phyloP scores from a whole-genome alignment of 1,140 invertebrate species.

The Panulirus ornatus region DNA sequence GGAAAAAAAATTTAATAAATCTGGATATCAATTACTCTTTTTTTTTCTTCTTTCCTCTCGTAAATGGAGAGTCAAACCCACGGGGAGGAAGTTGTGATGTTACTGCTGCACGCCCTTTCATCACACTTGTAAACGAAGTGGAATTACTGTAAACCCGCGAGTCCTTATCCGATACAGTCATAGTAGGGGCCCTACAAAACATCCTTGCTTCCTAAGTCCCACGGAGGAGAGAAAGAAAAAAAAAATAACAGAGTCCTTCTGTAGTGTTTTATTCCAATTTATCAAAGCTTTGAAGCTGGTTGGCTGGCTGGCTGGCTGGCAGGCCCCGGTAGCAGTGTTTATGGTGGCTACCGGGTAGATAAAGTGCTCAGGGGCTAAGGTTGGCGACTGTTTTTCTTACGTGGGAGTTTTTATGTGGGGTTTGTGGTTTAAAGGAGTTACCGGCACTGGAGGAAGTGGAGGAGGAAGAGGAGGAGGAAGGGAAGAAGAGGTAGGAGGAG shows the following conservation, averaged over 20 bases:
- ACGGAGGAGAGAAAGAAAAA: not conserved
- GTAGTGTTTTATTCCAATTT: constrained; percentile 16
- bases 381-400: not conserved
- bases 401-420: constrained; percentile 23
- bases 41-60: too few relatives aligned
- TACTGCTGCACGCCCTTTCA: too few relatives aligned
- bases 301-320: too few relatives aligned
- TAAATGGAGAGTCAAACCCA: too few relatives aligned
- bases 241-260: not conserved
- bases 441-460: not conserved
- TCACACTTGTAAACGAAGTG: too few relatives aligned
- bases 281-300: constrained; percentile 29
- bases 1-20: too few relatives aligned
- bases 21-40: too few relatives aligned
- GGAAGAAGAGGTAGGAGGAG: not conserved
- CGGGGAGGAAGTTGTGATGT: too few relatives aligned
- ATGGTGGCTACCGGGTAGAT: constrained; percentile 3
- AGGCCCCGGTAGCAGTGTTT: not conserved
- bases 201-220: not conserved
- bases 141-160: too few relatives aligned
- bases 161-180: not conserved
- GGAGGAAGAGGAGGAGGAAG: too few relatives aligned
- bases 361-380: constrained; percentile 8
- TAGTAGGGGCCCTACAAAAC: not conserved
- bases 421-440: constrained; percentile 22